Evolutionary conservation across 2,888 invertebrate genomes (phyloP).

Genomic region (Apamea monoglypha): DNA sequence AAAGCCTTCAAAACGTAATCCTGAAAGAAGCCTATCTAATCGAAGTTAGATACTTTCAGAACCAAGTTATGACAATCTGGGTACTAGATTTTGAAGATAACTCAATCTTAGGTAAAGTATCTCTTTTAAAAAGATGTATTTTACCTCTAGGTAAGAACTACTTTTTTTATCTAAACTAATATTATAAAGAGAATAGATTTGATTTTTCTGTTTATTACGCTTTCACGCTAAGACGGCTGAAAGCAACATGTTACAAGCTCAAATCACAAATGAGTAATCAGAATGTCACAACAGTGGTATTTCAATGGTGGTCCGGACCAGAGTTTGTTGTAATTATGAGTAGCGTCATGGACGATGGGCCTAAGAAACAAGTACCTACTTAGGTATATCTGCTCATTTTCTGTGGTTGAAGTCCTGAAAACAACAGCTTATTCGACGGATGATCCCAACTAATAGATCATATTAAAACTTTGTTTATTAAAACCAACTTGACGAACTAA

Average conservation of each 20-base stretch:
- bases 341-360: background rate
- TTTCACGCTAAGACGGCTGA: background rate
- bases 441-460: conserved; percentile 41
- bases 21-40: conserved; percentile 48
- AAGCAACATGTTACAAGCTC: background rate
- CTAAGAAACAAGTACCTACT: no score
- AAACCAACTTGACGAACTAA: conserved; percentile 58
- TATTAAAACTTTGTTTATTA: conserved; percentile 66
- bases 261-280: background rate
- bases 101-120: conserved; percentile 9
- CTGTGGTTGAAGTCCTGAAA: background rate
- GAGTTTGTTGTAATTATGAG: background rate
- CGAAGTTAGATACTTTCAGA: conserved; percentile 43
- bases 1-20: conserved; percentile 2
- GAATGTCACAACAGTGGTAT: background rate
- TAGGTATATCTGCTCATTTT: background rate
- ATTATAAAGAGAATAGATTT: background rate
- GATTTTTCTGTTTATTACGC: background rate
- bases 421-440: conserved; percentile 35
- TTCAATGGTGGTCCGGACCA: background rate
- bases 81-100: conserved; percentile 32
- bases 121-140: background rate
- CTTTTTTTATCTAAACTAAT: background rate
- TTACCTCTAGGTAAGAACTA: background rate
- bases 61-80: conserved; percentile 41